A percentile compares a stretch with the other conserved stretches of the same genome.
Conservation (phyloP, 2,113 vertebrate genomes). For the Colistium nudipinnis region DNA sequence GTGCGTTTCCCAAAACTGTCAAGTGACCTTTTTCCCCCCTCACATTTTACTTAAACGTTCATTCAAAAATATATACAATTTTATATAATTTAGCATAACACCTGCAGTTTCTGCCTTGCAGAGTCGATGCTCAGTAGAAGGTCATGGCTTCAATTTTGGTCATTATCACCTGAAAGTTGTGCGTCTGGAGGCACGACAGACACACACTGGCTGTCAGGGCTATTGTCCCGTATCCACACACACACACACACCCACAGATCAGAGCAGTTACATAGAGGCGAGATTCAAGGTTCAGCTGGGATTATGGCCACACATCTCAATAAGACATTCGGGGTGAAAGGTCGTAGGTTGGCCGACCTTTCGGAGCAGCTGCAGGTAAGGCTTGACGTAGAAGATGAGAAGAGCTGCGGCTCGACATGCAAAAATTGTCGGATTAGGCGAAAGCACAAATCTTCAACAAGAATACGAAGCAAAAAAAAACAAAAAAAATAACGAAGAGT, state of each 20-base stretch:
- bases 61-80: too few species aligned
- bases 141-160: slow-evolving; percentile 64
- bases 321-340: slow-evolving; percentile 35
- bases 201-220: slow-evolving; percentile 8
- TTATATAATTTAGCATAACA: too few species aligned
- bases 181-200: slow-evolving; percentile 19
- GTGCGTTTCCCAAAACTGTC: too few species aligned
- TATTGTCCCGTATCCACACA: not conserved
- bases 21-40: too few species aligned
- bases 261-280: slow-evolving; percentile 16
- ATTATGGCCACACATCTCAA: slow-evolving; percentile 36
- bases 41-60: too few species aligned
- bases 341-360: slow-evolving; percentile 3
- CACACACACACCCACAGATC: not conserved
- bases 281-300: slow-evolving; percentile 23
- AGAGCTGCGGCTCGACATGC: slow-evolving; percentile 36
- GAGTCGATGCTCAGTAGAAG: not conserved
- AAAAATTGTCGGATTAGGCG: slow-evolving; percentile 31
- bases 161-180: slow-evolving; percentile 31
- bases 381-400: slow-evolving; percentile 18
- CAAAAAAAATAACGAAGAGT: not conserved
- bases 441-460: slow-evolving; percentile 35
- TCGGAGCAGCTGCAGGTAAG: slow-evolving; percentile 40
- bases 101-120: slow-evolving; percentile 1
- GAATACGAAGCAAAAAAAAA: slow-evolving; percentile 13